Percentiles rank a stretch among this genome's conserved stretches.
Evolutionary conservation across 2,797 vertebrate genomes (phyloP).

Genomic region (Neomorphus geoffroyi): DNA sequence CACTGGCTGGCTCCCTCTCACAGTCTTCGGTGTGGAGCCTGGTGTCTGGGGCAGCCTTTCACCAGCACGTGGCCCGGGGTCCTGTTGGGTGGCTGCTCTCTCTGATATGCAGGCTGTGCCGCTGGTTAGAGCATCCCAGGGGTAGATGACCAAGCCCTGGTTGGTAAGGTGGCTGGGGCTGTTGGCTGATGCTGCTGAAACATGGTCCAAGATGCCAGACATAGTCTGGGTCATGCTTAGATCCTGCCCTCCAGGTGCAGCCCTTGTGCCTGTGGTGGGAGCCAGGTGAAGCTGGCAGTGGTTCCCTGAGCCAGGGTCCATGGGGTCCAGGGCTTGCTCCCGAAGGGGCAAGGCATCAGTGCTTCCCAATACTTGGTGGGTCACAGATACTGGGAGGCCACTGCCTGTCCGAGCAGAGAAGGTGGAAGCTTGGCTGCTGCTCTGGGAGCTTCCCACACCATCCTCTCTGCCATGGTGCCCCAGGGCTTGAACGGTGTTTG

Average conservation of each 20-base stretch:
- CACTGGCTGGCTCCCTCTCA: neutral
- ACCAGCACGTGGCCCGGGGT: neutral
- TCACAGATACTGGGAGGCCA: neutral
- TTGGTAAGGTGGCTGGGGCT: neutral
- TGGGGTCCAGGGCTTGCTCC: neutral
- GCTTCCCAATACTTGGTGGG: neutral
- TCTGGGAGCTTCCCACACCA: slow-evolving; percentile 55
- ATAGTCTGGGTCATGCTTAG: neutral
- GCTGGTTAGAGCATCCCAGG: neutral
- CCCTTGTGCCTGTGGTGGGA: neutral
- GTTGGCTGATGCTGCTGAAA: neutral
- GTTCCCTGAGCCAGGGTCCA: neutral
- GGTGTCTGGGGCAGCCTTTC: neutral
- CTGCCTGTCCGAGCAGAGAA: neutral
- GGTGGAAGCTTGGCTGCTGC: neutral
- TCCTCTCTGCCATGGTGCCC: slow-evolving; percentile 11
- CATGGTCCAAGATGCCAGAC: neutral
- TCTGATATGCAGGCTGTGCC: accelerated
- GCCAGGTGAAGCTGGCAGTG: neutral
- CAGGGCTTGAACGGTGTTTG: neutral
- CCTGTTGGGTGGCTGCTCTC: neutral
- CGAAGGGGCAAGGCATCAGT: neutral
- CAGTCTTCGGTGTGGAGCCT: neutral
- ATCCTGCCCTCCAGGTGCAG: neutral
- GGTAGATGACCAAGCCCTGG: neutral